Conservation (phyloP, 2,797 vertebrate genomes). For the Onychomys torridus region DNA sequence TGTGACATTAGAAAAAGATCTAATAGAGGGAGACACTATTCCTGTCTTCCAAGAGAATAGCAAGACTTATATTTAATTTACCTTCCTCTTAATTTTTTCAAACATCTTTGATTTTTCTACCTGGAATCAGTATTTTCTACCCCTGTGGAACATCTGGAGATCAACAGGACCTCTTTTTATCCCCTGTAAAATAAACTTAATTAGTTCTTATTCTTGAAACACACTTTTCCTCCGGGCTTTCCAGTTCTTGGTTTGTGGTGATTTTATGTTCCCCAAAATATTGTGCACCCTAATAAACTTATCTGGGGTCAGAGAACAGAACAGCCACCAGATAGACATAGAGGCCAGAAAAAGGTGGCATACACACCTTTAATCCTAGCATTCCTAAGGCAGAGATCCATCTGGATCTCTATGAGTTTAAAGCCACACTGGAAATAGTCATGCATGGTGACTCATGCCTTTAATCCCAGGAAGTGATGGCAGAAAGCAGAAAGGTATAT, state of each 20-base stretch:
- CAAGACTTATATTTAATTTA: not conserved
- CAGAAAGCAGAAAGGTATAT: too few species aligned
- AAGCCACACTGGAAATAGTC: too few species aligned
- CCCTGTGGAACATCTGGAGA: not conserved
- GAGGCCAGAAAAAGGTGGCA: too few species aligned
- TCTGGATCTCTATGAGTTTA: too few species aligned
- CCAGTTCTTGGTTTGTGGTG: conserved; percentile 11
- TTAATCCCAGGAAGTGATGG: too few species aligned
- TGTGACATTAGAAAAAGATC: not conserved
- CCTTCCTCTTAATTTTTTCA: conserved; percentile 37
- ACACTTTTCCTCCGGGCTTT: not conserved
- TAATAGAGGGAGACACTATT: not conserved
- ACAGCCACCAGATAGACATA: too few species aligned
- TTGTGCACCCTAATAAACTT: too few species aligned
- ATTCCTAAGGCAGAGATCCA: too few species aligned
- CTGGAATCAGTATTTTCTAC: not conserved
- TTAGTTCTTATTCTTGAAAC: conserved; percentile 10
- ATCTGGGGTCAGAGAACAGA: too few species aligned
- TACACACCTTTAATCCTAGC: too few species aligned
- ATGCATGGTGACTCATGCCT: too few species aligned
- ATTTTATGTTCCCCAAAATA: too few species aligned
- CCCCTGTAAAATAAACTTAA: not conserved
- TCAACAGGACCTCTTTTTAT: not conserved
- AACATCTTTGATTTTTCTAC: not conserved
- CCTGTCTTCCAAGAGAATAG: not conserved